Conservation (phyloP, 2,113 vertebrate species). For the Oncorhynchus keta region DNA sequence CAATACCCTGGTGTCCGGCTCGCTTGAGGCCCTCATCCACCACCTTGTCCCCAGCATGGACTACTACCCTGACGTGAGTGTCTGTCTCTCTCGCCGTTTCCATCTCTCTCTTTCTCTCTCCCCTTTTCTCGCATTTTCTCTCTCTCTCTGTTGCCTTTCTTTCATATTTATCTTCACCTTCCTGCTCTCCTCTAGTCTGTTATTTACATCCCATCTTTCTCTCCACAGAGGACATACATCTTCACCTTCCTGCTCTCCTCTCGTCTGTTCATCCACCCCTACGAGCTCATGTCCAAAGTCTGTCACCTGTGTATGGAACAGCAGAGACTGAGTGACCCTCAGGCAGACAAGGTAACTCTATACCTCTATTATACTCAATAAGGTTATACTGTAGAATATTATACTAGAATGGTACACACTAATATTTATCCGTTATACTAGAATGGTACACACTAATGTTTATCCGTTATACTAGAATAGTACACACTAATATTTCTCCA, state of each 20-base stretch:
- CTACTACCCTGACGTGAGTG: conserved; percentile 93
- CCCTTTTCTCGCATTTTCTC: no score
- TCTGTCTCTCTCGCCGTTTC: background rate
- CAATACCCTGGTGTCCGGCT: conserved; percentile 88
- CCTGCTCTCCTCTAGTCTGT: background rate
- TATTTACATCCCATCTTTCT: background rate
- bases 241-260: conserved; percentile 96
- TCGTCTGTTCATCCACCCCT: conserved; percentile 87
- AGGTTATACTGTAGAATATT: no score
- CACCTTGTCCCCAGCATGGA: conserved; percentile 88
- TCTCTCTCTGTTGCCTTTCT: background rate
- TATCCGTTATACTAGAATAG: no score
- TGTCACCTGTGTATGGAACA: conserved; percentile 86
- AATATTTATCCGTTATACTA: no score
- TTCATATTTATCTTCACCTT: background rate
- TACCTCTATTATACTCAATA: no score
- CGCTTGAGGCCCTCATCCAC: conserved; percentile 91
- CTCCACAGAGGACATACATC: conserved; percentile 86
- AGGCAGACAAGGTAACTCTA: conserved; percentile 80
- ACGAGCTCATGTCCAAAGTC: conserved; percentile 89
- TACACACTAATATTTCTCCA: no score
- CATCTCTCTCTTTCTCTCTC: background rate
- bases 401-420: no score
- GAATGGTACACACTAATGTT: no score
- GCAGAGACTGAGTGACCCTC: conserved; percentile 79